Evolutionary conservation across 2,797 vertebrate genomes (phyloP).

Genomic region (Arrhamphus sclerolepis): DNA sequence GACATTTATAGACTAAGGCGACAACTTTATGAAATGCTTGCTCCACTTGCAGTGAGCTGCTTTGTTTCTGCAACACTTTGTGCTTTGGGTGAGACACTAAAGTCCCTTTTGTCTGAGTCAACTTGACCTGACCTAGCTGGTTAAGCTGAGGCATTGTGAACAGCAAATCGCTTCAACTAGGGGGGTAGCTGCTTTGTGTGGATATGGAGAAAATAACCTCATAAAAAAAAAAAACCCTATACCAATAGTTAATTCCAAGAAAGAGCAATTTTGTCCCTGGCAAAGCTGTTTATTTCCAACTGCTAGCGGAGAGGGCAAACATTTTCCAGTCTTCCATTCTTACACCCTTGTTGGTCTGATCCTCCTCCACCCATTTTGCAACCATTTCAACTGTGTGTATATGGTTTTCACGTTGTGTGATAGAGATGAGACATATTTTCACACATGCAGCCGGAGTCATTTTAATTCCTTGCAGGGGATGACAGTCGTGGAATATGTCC

Average conservation of each 20-base stretch:
- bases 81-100: constrained; percentile 83
- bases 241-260: constrained; percentile 79
- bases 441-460: constrained; percentile 39
- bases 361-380: constrained; percentile 60
- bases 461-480: constrained; percentile 58
- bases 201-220: constrained; percentile 80
- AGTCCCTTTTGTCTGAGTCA: constrained; percentile 86
- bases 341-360: constrained; percentile 46
- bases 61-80: constrained; percentile 82
- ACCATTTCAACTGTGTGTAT: constrained; percentile 43
- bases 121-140: constrained; percentile 89
- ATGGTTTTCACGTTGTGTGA: neutral
- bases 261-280: constrained; percentile 79
- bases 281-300: constrained; percentile 77
- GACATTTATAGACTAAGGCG: constrained; percentile 77
- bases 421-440: constrained; percentile 32
- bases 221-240: constrained; percentile 73
- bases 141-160: constrained; percentile 87
- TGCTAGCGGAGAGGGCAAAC: constrained; percentile 64
- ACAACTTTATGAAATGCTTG: constrained; percentile 78
- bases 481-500: constrained; percentile 63
- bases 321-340: constrained; percentile 38
- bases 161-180: constrained; percentile 85
- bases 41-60: constrained; percentile 75
- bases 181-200: constrained; percentile 83